Conservation (phyloP, 2,113 vertebrate species). For the Gnathonemus echidnorhynchus region DNA sequence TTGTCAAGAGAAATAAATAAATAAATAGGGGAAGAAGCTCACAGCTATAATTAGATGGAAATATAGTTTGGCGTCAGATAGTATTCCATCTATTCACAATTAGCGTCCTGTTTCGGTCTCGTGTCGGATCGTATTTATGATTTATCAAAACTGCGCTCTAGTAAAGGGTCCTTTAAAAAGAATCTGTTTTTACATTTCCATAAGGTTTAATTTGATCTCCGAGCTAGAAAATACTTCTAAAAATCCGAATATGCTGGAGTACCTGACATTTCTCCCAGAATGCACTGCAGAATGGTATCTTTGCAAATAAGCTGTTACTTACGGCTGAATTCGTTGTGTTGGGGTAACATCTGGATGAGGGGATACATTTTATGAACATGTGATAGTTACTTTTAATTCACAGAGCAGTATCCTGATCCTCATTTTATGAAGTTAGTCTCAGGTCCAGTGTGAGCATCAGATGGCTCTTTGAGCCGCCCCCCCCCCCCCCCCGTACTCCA, state of each 20-base stretch:
- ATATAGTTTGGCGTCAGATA: neutral
- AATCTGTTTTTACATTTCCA: neutral
- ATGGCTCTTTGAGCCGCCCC: constrained; percentile 34
- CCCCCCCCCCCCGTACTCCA: neutral
- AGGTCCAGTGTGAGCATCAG: constrained; percentile 23
- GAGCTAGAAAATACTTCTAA: neutral
- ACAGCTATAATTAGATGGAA: constrained; percentile 11
- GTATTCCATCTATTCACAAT: constrained; percentile 1
- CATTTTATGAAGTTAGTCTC: neutral
- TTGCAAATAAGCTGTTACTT: neutral
- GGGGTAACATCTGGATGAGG: neutral
- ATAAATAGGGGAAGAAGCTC: constrained; percentile 13
- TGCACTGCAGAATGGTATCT: neutral
- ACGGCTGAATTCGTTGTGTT: neutral
- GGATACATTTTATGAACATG: neutral
- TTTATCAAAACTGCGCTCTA: neutral
- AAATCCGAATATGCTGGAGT: neutral
- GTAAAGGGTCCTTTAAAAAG: neutral
- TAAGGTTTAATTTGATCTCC: neutral
- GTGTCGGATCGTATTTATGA: neutral
- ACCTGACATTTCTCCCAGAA: neutral
- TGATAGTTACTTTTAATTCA: neutral
- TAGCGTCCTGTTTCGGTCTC: neutral
- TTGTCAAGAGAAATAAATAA: neutral
- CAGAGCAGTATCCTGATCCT: neutral